Evolutionary conservation across 2,113 vertebrate species (phyloP).

Genomic region (Sclerurus mexicanus): DNA sequence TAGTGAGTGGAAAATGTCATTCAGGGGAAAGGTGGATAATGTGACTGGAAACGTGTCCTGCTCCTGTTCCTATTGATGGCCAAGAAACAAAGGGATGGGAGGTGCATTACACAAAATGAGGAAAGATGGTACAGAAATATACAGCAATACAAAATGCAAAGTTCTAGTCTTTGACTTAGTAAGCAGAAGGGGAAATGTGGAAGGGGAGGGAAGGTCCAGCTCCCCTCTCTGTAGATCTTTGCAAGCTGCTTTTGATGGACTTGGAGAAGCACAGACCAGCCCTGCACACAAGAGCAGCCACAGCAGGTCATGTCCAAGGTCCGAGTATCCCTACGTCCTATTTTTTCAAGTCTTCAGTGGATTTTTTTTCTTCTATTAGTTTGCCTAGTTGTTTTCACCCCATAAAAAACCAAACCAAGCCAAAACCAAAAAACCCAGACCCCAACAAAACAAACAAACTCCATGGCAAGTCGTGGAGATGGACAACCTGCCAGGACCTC

Average conservation of each 20-base stretch:
- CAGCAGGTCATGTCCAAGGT: not conserved
- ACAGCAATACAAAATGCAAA: not conserved
- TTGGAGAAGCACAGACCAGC: not conserved
- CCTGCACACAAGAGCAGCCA: not conserved
- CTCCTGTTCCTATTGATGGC: not conserved
- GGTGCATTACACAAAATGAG: not conserved
- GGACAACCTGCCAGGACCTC: not conserved
- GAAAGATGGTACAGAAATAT: not conserved
- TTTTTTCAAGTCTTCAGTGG: not conserved
- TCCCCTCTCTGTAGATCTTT: not conserved
- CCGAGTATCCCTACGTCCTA: accelerated
- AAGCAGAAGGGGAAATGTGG: not conserved
- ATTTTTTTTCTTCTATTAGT: not conserved
- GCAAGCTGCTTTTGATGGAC: not conserved
- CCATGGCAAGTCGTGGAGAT: not conserved
- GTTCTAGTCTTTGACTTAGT: not conserved
- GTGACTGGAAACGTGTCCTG: not conserved
- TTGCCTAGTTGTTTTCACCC: not conserved
- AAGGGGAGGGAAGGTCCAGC: not conserved
- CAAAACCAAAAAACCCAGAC: no score
- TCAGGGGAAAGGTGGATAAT: not conserved
- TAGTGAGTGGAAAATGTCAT: not conserved
- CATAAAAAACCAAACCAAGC: no score
- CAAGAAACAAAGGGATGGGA: not conserved
- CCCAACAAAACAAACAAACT: not conserved